Percentiles rank a stretch among this genome's conserved stretches.
These are phyloP conservation scores for Pinctada fucata DNA, from an alignment of 2,888 invertebrate species.

Conservation along the genomic window DNA sequence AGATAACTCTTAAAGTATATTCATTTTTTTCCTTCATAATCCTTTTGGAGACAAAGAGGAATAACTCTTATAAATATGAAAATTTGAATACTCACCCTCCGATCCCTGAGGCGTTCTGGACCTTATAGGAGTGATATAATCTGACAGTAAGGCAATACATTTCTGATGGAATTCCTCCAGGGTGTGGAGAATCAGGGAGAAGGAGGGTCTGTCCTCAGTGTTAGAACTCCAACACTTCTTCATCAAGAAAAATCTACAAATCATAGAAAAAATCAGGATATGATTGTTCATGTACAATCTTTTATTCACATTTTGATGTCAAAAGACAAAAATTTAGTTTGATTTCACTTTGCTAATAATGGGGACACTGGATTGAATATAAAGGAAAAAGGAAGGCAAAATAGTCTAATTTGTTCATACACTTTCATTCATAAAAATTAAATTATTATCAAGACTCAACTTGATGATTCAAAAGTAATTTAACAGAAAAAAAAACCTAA, in stretches of 20 bases:
- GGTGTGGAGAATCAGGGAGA: slow-evolving; percentile 76
- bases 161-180: slow-evolving; percentile 65
- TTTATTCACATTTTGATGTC: background rate
- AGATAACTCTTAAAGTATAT: no score
- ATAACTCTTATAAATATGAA: no score
- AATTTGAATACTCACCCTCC: slow-evolving; percentile 50
- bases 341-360: no score
- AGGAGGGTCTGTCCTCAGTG: slow-evolving; percentile 90
- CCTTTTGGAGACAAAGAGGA: no score
- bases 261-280: background rate
- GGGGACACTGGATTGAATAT: no score
- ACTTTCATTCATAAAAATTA: no score
- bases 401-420: no score
- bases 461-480: no score
- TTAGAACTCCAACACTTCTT: slow-evolving; percentile 91
- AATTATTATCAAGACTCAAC: no score
- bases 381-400: no score
- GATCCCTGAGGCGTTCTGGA: slow-evolving; percentile 55
- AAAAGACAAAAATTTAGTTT: background rate
- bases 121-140: slow-evolving; percentile 59
- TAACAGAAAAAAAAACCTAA: no score
- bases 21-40: no score
- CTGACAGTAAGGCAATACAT: slow-evolving; percentile 58
- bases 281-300: background rate
- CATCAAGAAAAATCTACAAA: slow-evolving; percentile 87